Evolutionary conservation across 2,113 vertebrate genomes (phyloP).

Genomic region (Eolophus roseicapilla): DNA sequence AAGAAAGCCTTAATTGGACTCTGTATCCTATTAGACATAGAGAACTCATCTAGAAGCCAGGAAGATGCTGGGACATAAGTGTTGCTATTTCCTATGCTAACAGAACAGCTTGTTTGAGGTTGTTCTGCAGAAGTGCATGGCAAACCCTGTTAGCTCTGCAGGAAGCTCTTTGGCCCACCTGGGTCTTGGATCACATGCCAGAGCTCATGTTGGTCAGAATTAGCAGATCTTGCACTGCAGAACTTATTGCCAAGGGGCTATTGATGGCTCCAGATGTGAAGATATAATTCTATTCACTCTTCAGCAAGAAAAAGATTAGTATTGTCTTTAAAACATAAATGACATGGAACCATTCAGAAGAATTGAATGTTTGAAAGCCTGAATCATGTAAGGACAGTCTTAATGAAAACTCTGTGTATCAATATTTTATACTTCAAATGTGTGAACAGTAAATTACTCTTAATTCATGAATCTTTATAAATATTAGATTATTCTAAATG

Average conservation of each 20-base stretch:
- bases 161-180: background rate
- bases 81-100: background rate
- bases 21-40: background rate
- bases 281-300: background rate
- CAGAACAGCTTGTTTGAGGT: background rate
- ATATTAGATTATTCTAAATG: constrained; percentile 44
- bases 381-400: background rate
- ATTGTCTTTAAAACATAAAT: background rate
- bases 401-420: background rate
- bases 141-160: background rate
- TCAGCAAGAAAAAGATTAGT: background rate
- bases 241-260: background rate
- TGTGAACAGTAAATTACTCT: constrained; percentile 5
- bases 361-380: background rate
- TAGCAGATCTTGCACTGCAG: background rate
- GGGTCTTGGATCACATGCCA: background rate
- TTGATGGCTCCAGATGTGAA: background rate
- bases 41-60: background rate
- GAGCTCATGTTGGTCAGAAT: background rate
- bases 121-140: background rate
- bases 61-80: background rate
- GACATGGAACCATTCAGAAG: background rate
- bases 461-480: constrained; percentile 30
- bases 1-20: background rate
- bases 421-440: constrained; percentile 43